These are phyloP conservation scores for Phyto melanocephala DNA, from an alignment of 2,888 invertebrate genomes.

Conservation along the genomic window DNA sequence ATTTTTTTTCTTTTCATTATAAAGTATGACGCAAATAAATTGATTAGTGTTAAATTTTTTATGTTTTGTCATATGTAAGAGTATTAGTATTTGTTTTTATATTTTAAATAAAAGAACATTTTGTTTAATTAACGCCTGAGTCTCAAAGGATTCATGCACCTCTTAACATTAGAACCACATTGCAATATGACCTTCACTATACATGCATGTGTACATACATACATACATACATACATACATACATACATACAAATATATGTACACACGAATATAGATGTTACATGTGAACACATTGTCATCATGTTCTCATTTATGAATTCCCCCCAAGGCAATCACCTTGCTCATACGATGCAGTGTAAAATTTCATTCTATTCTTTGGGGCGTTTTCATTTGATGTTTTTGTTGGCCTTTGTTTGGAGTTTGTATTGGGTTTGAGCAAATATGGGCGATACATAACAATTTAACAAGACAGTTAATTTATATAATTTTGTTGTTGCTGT, in stretches of 20 bases:
- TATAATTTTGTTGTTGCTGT: too few relatives aligned
- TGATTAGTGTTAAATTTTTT: too few relatives aligned
- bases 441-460: constrained; percentile 4
- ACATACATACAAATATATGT: too few relatives aligned
- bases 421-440: background rate
- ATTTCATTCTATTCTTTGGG: constrained; percentile 6
- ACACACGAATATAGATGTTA: too few relatives aligned
- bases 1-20: too few relatives aligned
- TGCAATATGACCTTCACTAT: constrained; percentile 8
- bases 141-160: background rate
- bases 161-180: background rate
- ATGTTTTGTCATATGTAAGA: too few relatives aligned
- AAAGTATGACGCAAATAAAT: too few relatives aligned
- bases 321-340: constrained; percentile 28
- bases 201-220: too few relatives aligned
- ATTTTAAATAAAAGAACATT: background rate
- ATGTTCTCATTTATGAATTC: constrained; percentile 14
- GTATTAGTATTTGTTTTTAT: background rate
- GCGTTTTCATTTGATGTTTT: constrained; percentile 33
- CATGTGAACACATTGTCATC: background rate
- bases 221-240: too few relatives aligned
- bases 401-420: constrained; percentile 10
- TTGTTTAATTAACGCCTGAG: background rate
- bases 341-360: constrained; percentile 22
- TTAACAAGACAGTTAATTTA: too few relatives aligned